Percentiles rank a stretch among this genome's conserved stretches.
Evolutionary conservation across 1,140 invertebrate genomes (phyloP).

Genomic region (Zaprionus inermis): DNA sequence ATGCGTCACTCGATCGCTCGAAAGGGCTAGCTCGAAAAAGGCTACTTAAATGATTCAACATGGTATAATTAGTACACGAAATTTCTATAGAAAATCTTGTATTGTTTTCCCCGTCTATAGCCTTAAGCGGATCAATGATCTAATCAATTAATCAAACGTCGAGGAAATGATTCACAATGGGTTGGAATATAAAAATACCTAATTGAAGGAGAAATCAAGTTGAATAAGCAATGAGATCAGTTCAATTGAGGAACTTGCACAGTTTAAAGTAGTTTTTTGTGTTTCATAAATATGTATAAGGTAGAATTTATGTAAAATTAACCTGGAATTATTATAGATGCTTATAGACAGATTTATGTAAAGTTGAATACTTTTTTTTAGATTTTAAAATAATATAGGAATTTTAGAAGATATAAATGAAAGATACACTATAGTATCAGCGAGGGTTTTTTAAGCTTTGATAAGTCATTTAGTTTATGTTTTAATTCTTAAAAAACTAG

Average conservation of each 20-base stretch:
- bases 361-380: no score
- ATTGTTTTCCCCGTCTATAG: not conserved
- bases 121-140: not conserved
- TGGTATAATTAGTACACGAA: conserved; percentile 6
- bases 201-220: not conserved
- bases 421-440: no score
- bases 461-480: no score
- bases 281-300: no score
- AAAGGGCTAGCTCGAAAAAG: conserved; percentile 1
- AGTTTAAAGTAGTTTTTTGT: not conserved
- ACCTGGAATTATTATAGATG: no score
- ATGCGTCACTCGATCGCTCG: not conserved
- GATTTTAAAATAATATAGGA: not conserved
- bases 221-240: not conserved
- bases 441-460: no score
- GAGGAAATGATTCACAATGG: conserved; percentile 2
- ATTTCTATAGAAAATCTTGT: not conserved
- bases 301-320: no score
- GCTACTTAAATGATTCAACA: conserved; percentile 5
- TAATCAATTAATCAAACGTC: not conserved
- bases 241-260: no score
- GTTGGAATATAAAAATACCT: no score
- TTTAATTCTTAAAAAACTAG: no score
- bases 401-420: no score
- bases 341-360: no score